Conservation (phyloP, 1,140 invertebrate species). For the Panulirus ornatus region DNA sequence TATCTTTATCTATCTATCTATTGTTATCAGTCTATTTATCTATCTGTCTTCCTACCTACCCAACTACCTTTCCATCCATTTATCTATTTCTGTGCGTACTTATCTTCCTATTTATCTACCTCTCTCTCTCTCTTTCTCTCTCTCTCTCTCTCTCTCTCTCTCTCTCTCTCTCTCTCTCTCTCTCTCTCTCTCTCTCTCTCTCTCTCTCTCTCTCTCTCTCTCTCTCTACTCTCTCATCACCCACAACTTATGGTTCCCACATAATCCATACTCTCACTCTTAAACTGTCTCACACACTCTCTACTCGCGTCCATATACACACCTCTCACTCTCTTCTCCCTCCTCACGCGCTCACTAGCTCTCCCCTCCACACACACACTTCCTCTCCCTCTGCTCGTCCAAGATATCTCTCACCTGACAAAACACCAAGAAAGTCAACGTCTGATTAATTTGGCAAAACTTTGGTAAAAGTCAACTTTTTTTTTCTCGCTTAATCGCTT, state of each 20-base stretch:
- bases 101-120: no score
- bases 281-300: neutral
- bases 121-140: no score
- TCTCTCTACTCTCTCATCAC: neutral
- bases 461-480: no score
- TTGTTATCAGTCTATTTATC: neutral
- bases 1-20: neutral
- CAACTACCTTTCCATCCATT: neutral
- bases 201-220: conserved; percentile 21
- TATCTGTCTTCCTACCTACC: neutral
- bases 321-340: neutral
- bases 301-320: neutral
- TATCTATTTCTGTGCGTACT: neutral
- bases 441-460: no score
- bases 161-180: conserved; percentile 33
- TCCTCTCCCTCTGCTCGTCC: neutral
- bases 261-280: neutral
- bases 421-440: no score
- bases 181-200: conserved; percentile 45
- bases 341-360: neutral
- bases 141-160: neutral
- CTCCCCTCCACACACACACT: neutral
- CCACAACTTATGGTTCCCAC: neutral
- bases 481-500: no score
- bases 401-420: no score